These are phyloP conservation scores for Arctocebus calabarensis DNA, from an alignment of 2,797 vertebrate species.

Conservation along the genomic window DNA sequence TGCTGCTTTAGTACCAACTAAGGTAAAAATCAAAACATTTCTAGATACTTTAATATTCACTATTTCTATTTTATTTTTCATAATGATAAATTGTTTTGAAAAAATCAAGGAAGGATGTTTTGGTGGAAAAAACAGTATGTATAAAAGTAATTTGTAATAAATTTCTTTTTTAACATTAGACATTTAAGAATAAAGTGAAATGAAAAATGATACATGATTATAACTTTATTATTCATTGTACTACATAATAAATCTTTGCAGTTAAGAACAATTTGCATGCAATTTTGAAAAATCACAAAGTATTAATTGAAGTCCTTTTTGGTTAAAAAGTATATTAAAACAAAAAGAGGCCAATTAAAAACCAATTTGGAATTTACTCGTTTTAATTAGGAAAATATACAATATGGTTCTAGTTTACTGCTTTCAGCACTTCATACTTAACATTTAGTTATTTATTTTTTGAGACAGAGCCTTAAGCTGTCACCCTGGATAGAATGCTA, in stretches of 20 bases:
- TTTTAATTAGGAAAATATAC: conserved; percentile 64
- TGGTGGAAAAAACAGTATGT: neutral
- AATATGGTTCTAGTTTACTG: conserved; percentile 14
- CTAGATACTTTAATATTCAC: conserved; percentile 47
- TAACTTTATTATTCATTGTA: conserved; percentile 32
- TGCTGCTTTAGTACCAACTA: neutral
- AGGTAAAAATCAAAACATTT: conserved; percentile 41
- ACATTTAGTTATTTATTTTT: conserved; percentile 28
- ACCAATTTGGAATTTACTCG: conserved; percentile 65
- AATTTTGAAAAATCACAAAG: conserved; percentile 64
- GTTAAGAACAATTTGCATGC: neutral
- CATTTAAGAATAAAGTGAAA: conserved; percentile 40
- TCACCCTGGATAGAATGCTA: too few relatives aligned
- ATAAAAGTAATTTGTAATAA: conserved; percentile 62
- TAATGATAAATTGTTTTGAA: conserved; percentile 38
- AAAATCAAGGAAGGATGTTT: neutral
- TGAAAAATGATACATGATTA: neutral
- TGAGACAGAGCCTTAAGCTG: too few relatives aligned
- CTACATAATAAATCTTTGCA: conserved; percentile 55
- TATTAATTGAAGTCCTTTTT: conserved; percentile 52
- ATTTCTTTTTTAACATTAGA: conserved; percentile 58
- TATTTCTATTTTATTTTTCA: conserved; percentile 32
- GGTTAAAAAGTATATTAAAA: conserved; percentile 67
- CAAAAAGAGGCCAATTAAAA: conserved; percentile 59
- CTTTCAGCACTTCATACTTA: conserved; percentile 55